phyloP scores from a whole-genome alignment of 2,888 invertebrate species.

The Scaptomyza parva region DNA sequence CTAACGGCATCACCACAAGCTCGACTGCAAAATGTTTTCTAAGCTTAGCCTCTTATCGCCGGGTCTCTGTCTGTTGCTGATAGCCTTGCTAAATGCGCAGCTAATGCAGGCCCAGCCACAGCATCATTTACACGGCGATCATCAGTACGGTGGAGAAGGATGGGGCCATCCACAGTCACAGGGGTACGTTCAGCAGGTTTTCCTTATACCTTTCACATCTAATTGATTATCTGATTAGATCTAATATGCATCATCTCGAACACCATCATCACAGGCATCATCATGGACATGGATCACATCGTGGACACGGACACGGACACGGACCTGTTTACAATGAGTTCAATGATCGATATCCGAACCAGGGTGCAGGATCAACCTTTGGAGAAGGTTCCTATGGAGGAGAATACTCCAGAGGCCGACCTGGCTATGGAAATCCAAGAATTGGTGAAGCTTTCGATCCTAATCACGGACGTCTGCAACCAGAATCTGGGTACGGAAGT shows the following conservation, averaged over 20 bases:
- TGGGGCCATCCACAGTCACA: conserved; percentile 16
- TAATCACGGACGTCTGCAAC: conserved; percentile 8
- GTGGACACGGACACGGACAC: neutral
- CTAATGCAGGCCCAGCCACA: conserved; percentile 34
- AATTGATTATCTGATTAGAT: conserved; percentile 3
- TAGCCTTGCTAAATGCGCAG: conserved; percentile 57
- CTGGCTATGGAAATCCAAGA: neutral
- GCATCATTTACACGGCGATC: conserved; percentile 37
- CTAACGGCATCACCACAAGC: conserved; percentile 10
- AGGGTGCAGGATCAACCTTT: neutral
- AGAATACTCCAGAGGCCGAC: neutral
- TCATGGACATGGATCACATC: conserved; percentile 11
- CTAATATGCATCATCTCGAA: conserved; percentile 7
- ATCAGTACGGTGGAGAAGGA: conserved; percentile 4
- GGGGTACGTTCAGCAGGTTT: conserved; percentile 16
- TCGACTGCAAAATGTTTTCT: conserved; percentile 41
- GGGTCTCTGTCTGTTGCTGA: conserved; percentile 42
- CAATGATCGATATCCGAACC: conserved; percentile 1
- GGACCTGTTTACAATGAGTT: neutral
- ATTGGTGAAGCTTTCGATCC: neutral
- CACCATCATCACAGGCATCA: conserved; percentile 7
- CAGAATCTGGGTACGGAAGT: neutral
- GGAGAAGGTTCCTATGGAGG: neutral
- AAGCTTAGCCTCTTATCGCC: conserved; percentile 56
- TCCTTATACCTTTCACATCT: neutral